Evolutionary conservation across 2,113 vertebrate species (phyloP).

Genomic region (Rhagologus leucostigma): DNA sequence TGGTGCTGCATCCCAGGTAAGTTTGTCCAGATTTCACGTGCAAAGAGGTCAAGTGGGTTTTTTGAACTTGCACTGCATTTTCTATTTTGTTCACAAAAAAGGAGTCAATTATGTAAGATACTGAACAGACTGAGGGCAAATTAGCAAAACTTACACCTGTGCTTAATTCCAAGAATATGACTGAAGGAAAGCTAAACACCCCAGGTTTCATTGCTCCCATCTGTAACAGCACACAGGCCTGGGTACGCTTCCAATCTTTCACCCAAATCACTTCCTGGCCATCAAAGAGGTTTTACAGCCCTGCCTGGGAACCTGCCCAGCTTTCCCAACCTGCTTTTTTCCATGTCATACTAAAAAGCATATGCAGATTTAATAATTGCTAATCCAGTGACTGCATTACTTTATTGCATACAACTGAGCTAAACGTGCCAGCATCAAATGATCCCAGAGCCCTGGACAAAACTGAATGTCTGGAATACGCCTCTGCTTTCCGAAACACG

Average conservation of each 20-base stretch:
- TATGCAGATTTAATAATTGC: not conserved
- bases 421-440: not conserved
- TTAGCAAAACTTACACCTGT: not conserved
- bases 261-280: not conserved
- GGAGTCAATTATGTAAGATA: not conserved
- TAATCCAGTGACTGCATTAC: not conserved
- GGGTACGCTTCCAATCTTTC: not conserved
- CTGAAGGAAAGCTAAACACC: not conserved
- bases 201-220: not conserved
- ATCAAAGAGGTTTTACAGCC: not conserved
- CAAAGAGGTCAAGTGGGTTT: not conserved
- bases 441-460: not conserved
- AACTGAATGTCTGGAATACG: fast-evolving
- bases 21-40: not conserved
- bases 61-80: not conserved
- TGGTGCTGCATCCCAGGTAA: not conserved
- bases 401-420: not conserved
- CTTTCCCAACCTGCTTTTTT: not conserved
- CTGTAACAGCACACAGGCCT: not conserved
- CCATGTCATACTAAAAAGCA: not conserved
- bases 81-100: not conserved
- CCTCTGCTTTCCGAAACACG: not conserved
- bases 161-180: not conserved
- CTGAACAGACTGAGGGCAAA: not conserved
- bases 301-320: not conserved